Evolutionary conservation across 2,888 invertebrate genomes (phyloP).

Genomic region (Habroteleia sp.): DNA sequence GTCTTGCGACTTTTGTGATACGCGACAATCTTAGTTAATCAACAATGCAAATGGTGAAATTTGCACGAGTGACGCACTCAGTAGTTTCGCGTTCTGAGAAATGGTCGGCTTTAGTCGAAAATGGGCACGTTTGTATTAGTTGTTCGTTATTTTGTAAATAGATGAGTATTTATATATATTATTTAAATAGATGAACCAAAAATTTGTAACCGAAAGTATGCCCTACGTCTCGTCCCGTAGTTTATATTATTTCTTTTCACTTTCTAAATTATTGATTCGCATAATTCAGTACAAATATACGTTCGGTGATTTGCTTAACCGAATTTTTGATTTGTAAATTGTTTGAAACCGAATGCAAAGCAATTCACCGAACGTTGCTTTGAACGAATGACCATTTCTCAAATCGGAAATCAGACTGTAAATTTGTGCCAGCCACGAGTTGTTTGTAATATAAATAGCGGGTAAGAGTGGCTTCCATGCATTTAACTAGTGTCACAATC

Average conservation of each 20-base stretch:
- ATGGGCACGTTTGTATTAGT: constrained; percentile 18
- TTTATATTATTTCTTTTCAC: constrained; percentile 12
- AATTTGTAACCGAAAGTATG: constrained; percentile 11
- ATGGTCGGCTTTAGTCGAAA: constrained; percentile 26
- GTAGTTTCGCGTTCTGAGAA: constrained; percentile 41
- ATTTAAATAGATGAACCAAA: constrained; percentile 27
- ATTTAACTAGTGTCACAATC: constrained; percentile 43
- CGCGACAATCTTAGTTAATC: constrained; percentile 41
- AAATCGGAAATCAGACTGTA: constrained; percentile 55
- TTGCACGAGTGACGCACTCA: background rate
- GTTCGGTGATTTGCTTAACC: constrained; percentile 36
- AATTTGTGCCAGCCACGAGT: constrained; percentile 51
- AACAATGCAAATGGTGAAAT: constrained; percentile 41
- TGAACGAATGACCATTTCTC: constrained; percentile 49
- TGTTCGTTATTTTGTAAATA: constrained; percentile 29
- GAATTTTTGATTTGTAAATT: constrained; percentile 2
- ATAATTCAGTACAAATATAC: constrained; percentile 1
- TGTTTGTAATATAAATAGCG: constrained; percentile 50
- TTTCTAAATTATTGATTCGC: constrained; percentile 6
- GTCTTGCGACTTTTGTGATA: constrained; percentile 56
- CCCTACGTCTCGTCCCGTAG: constrained; percentile 4
- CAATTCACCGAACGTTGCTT: constrained; percentile 19
- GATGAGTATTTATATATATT: constrained; percentile 39
- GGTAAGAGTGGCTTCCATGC: constrained; percentile 43
- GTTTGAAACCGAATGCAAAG: constrained; percentile 21